These are phyloP conservation scores for Sycon ciliatum DNA, from an alignment of 37 sponge, comb jelly and placozoan genomes.

Conservation along the genomic window DNA sequence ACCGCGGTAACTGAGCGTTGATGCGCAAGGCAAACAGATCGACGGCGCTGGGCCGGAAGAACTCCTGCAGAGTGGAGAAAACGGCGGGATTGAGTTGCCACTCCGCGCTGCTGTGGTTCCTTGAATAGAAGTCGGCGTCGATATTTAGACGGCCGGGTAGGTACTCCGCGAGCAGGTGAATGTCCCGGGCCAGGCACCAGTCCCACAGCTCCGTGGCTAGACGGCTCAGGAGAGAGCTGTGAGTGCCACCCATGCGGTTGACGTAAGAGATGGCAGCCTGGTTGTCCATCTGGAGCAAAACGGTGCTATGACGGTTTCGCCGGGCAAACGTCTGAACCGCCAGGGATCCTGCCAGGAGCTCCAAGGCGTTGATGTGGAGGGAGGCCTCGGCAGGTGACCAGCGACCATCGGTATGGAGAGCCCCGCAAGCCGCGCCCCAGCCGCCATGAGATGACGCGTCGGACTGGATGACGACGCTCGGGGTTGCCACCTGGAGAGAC, in stretches of 20 bases:
- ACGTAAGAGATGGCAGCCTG: conserved; percentile 1
- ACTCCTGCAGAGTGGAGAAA: conserved; percentile 16
- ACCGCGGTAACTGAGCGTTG: conserved; percentile 35
- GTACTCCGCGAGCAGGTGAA: conserved; percentile 16
- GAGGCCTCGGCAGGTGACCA: conserved; percentile 22
- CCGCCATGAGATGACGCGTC: conserved; percentile 32
- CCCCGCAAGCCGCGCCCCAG: conserved; percentile 34
- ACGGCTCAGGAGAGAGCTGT: not conserved
- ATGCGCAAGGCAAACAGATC: conserved; percentile 46
- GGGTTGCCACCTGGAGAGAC: not conserved
- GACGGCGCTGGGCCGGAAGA: conserved; percentile 13
- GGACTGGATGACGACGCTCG: conserved; percentile 17
- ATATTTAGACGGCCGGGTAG: conserved; percentile 16
- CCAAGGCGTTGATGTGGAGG: conserved; percentile 51
- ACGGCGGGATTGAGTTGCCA: conserved; percentile 21
- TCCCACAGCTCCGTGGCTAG: conserved; percentile 29
- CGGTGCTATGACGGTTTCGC: not conserved
- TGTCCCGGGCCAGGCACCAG: conserved; percentile 30
- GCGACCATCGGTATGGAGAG: conserved; percentile 22
- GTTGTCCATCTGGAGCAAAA: not conserved
- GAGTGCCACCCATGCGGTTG: conserved; percentile 35
- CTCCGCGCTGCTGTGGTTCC: conserved; percentile 17
- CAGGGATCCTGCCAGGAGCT: conserved; percentile 34
- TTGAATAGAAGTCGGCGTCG: conserved; percentile 26
- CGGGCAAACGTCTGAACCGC: conserved; percentile 29